Percentiles rank a stretch among this genome's conserved stretches.
phyloP scores from a whole-genome alignment of 2,888 invertebrate genomes.

The Tetragonula carbonaria region DNA sequence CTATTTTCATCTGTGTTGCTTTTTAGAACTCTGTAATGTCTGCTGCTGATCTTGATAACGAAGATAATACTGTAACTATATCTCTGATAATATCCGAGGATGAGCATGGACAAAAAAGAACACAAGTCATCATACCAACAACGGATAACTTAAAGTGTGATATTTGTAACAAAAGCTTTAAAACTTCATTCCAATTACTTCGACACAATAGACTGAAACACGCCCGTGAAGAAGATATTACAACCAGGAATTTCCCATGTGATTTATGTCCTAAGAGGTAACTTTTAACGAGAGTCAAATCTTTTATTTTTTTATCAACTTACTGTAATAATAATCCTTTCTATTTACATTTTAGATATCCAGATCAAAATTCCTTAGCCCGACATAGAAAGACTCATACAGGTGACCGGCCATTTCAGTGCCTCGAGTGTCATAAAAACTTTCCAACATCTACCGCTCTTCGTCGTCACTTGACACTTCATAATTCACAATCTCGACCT shows the following conservation, averaged over 20 bases:
- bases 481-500: slow-evolving; percentile 83
- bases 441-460: slow-evolving; percentile 83
- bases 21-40: slow-evolving; percentile 68
- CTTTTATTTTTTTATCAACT: neutral
- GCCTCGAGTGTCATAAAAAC: slow-evolving; percentile 83
- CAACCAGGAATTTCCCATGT: slow-evolving; percentile 82
- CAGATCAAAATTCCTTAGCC: slow-evolving; percentile 82
- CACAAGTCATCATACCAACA: slow-evolving; percentile 84
- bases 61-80: slow-evolving; percentile 83
- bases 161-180: slow-evolving; percentile 85
- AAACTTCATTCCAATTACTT: slow-evolving; percentile 82
- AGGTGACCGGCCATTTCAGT: slow-evolving; percentile 81
- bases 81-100: slow-evolving; percentile 83
- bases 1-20: slow-evolving; percentile 15
- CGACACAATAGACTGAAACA: slow-evolving; percentile 82
- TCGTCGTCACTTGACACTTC: slow-evolving; percentile 82
- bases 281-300: neutral
- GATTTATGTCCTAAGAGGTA: slow-evolving; percentile 82
- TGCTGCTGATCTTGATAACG: slow-evolving; percentile 77
- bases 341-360: slow-evolving; percentile 72
- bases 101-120: slow-evolving; percentile 83
- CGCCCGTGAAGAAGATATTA: slow-evolving; percentile 82
- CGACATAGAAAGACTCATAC: slow-evolving; percentile 81
- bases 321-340: slow-evolving; percentile 3
- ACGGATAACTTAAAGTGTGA: slow-evolving; percentile 83